Percentiles rank a stretch among this genome's conserved stretches.
Evolutionary conservation across 2,797 vertebrate species (phyloP).

Genomic region (Esox lucius): DNA sequence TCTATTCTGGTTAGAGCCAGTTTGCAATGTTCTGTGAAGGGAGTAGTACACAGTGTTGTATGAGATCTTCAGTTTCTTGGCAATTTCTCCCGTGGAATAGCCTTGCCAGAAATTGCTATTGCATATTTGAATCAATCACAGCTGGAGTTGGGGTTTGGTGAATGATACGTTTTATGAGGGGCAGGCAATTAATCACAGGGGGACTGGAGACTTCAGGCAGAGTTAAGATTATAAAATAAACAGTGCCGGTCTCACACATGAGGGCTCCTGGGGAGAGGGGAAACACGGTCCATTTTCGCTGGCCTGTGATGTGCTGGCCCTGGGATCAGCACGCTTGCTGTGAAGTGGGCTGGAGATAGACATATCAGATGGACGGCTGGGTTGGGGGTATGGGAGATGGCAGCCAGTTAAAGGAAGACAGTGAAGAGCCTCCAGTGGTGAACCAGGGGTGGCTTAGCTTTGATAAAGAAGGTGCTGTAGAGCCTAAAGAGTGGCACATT

Average conservation of each 20-base stretch:
- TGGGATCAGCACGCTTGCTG: not conserved
- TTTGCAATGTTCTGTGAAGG: too few relatives aligned
- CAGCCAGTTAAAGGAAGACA: not conserved
- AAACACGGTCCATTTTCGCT: not conserved
- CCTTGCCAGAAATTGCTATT: too few relatives aligned
- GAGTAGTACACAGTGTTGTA: too few relatives aligned
- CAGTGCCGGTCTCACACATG: constrained; percentile 12
- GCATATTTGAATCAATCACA: too few relatives aligned
- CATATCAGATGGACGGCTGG: not conserved
- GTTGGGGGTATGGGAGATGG: constrained; percentile 4
- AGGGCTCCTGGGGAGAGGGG: constrained; percentile 5
- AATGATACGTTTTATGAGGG: not conserved
- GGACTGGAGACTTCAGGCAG: not conserved
- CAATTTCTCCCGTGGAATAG: too few relatives aligned
- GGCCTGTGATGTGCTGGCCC: not conserved
- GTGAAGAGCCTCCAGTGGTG: not conserved
- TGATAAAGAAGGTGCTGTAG: too few relatives aligned
- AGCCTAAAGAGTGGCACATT: too few relatives aligned
- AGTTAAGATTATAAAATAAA: constrained; percentile 19
- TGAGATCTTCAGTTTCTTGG: too few relatives aligned
- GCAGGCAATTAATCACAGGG: constrained; percentile 7
- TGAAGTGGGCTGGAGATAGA: constrained; percentile 3
- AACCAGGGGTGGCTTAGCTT: too few relatives aligned
- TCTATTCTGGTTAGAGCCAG: too few relatives aligned
- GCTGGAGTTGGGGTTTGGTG: not conserved